Conservation (phyloP, 2,113 vertebrate species). For the Sterrhoptilus dennistouni region DNA sequence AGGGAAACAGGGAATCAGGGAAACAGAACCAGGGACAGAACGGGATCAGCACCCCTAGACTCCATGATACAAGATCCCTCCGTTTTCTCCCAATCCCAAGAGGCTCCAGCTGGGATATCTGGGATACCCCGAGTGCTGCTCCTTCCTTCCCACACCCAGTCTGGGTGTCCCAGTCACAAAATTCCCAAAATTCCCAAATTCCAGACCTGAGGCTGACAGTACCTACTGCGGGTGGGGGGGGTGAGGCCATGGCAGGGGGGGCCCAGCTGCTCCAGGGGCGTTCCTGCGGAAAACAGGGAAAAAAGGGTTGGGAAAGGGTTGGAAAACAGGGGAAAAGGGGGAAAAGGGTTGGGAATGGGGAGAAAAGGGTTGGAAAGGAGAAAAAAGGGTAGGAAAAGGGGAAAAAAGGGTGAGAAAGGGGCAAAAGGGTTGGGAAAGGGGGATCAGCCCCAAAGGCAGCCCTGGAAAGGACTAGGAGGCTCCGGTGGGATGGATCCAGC, state of each 20-base stretch:
- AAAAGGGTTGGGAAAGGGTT: neutral
- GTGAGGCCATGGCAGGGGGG: neutral
- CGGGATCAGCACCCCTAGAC: neutral
- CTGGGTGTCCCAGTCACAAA: neutral
- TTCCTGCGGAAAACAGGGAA: neutral
- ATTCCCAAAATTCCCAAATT: neutral
- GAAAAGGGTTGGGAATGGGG: neutral
- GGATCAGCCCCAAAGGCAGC: neutral
- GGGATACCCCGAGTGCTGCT: neutral
- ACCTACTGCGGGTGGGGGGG: neutral
- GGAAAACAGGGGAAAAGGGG: neutral
- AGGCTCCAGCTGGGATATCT: too few relatives aligned
- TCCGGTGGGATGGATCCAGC: neutral
- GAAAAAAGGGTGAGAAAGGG: neutral
- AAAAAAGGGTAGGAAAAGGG: too few relatives aligned
- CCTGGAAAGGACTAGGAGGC: neutral
- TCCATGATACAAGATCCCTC: neutral
- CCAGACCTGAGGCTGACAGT: neutral
- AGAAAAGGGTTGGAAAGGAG: neutral
- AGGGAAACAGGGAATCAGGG: too few relatives aligned
- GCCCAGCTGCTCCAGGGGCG: neutral
- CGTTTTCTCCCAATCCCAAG: neutral
- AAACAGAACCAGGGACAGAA: neutral
- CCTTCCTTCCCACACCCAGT: neutral
- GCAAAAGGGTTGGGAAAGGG: too few relatives aligned